Conservation (phyloP, 2,113 vertebrate species). For the Tragelaphus buxtoni region DNA sequence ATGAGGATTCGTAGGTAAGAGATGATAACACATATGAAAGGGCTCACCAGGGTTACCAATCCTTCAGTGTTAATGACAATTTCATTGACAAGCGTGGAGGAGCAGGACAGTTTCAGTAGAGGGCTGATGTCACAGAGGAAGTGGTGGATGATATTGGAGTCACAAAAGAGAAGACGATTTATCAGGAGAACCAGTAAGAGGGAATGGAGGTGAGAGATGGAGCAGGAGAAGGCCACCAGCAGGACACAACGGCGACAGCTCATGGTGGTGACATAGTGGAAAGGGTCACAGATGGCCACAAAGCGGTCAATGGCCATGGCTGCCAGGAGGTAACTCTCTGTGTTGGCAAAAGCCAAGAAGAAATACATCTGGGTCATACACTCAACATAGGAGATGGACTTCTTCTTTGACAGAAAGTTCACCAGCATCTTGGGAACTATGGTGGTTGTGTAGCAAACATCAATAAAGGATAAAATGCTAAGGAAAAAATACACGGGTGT, state of each 20-base stretch:
- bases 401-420: not conserved
- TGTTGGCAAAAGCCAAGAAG: not conserved
- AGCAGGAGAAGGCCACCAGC: not conserved
- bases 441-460: not conserved
- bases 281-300: not conserved
- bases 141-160: slow-evolving; percentile 48
- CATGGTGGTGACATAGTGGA: not conserved
- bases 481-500: slow-evolving; percentile 41
- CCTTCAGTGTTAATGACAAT: slow-evolving; percentile 20
- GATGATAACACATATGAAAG: not conserved
- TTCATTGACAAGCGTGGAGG: not conserved
- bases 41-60: not conserved
- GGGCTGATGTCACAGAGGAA: slow-evolving; percentile 64
- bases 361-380: slow-evolving; percentile 34
- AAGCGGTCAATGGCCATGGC: not conserved
- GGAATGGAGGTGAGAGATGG: not conserved
- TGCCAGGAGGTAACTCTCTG: not conserved
- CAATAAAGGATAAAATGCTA: slow-evolving; percentile 3
- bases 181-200: slow-evolving; percentile 11
- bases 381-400: slow-evolving; percentile 25
- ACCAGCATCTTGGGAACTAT: slow-evolving; percentile 20
- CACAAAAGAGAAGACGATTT: slow-evolving; percentile 43
- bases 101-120: slow-evolving; percentile 58
- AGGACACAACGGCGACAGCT: not conserved
- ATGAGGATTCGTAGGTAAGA: slow-evolving; percentile 34